These are phyloP conservation scores for Synanthedon vespiformis DNA, from an alignment of 2,888 invertebrate species.

Conservation along the genomic window DNA sequence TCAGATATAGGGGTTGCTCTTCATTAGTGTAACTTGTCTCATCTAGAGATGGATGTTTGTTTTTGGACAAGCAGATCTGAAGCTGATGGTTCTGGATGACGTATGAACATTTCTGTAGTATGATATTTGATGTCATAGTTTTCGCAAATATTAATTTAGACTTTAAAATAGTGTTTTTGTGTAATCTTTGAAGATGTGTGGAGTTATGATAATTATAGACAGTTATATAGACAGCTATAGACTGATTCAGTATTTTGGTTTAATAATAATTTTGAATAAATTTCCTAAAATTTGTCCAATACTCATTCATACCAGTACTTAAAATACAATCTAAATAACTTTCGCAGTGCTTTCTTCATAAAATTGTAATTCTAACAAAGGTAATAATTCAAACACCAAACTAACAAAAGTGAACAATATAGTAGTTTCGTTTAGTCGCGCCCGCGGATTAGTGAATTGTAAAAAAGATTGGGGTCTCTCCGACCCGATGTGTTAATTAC, in stretches of 20 bases:
- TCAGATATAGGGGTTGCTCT: constrained; percentile 62
- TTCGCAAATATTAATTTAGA: too few species aligned
- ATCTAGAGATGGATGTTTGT: constrained; percentile 65
- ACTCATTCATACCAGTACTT: too few species aligned
- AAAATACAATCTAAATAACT: too few species aligned
- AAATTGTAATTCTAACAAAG: too few species aligned
- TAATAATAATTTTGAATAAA: too few species aligned
- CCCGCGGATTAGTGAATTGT: constrained; percentile 67
- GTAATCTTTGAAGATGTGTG: too few species aligned
- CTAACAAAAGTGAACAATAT: constrained; percentile 38
- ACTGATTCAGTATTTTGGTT: too few species aligned
- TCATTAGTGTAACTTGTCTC: constrained; percentile 69
- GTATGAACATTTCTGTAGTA: constrained; percentile 26
- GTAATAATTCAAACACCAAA: constrained; percentile 12
- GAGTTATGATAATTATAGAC: too few species aligned
- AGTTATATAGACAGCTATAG: too few species aligned
- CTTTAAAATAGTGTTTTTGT: too few species aligned
- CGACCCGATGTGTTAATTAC: constrained; percentile 69
- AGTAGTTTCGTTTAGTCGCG: constrained; percentile 57
- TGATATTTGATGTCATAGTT: neutral
- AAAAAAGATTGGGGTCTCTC: constrained; percentile 59
- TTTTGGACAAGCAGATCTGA: constrained; percentile 52
- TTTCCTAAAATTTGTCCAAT: too few species aligned
- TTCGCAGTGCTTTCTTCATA: too few species aligned
- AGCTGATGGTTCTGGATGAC: constrained; percentile 61